Base-by-base conservation (phyloP, 2,888 invertebrate genomes). In the Stomorhina lunata region DNA sequence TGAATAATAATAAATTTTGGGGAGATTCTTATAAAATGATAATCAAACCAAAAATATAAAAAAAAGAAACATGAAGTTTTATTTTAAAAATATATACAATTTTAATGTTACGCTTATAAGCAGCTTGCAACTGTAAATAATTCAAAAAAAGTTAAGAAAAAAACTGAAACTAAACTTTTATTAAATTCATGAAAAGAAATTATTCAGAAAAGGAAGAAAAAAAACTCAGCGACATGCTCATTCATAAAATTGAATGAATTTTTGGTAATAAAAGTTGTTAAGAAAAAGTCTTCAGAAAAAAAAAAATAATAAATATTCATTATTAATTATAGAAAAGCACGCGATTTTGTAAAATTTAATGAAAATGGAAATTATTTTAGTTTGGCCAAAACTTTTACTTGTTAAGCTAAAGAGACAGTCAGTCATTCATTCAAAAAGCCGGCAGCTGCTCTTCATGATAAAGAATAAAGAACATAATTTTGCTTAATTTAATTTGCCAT, bases 321-420 rank as follows among this genome's bases (percentile, higher is more conserved):
- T 75, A 82, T 79, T 82, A 82, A 75, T 79, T 79, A 75, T 63
- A 57, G 32, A 63, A 81, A 75, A 53, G 59, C 82, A 82, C 78
- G 82, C 82, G 79, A 82, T 65, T 69, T 25, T 72, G 55, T 40
- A 6, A 40, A 22, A 75, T 72, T 48, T 59, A 45, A 68, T 53
- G 17, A 40, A 77, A 37, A 43, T 34, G 20, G n/a, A n/a, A n/a
- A n/a, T 45, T 53, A 50, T 69, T 73, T 45, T 5, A 22, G 12
- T 6, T 55, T 55, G 27, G 63, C 63, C 63, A 71, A 45, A 66
- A 79, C 57, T 72, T 72, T 66, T 79, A 72, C 57, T 72, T 66
- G 79, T 34, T 17, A 20, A 59, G 59, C 32, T 32, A 50, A 27
- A 22, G 4, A n/a, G 10, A n/a, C n/a, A 50, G 22, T 25, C 55